phyloP scores from a whole-genome alignment of 1,140 invertebrate genomes.

The Orussus abietinus region DNA sequence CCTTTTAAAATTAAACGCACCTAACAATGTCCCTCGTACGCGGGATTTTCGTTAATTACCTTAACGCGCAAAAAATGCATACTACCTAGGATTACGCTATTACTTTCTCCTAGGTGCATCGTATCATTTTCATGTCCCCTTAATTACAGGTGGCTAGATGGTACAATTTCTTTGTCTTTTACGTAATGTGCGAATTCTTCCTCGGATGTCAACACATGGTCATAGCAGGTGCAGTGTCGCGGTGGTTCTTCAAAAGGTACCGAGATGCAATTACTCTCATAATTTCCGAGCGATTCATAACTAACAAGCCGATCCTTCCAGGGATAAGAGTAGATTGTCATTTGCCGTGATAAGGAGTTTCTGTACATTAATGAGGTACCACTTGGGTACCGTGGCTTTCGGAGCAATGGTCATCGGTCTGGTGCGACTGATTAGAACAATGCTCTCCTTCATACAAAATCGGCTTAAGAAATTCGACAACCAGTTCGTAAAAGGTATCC shows the following conservation, averaged over 20 bases:
- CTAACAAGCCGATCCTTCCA: too few species aligned
- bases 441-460: slow-evolving; percentile 50
- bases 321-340: slow-evolving; percentile 62
- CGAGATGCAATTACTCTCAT: too few species aligned
- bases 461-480: slow-evolving; percentile 49
- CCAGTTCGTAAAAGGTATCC: slow-evolving; percentile 34
- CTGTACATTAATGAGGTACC: slow-evolving; percentile 61
- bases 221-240: slow-evolving; percentile 69
- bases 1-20: too few species aligned
- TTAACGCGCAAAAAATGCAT: too few species aligned
- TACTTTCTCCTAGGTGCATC: too few species aligned
- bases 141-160: slow-evolving; percentile 57
- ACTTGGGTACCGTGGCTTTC: slow-evolving; percentile 74
- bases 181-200: slow-evolving; percentile 73
- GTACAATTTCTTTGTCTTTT: slow-evolving; percentile 66
- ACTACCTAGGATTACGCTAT: too few species aligned
- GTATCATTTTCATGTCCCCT: too few species aligned
- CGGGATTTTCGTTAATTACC: too few species aligned
- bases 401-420: slow-evolving; percentile 72
- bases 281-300: too few species aligned
- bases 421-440: slow-evolving; percentile 62
- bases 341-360: slow-evolving; percentile 59
- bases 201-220: slow-evolving; percentile 75
- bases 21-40: too few species aligned
- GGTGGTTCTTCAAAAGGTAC: slow-evolving; percentile 79